Conservation (phyloP, 2,888 invertebrate genomes). For the Sabatieria punctata region DNA sequence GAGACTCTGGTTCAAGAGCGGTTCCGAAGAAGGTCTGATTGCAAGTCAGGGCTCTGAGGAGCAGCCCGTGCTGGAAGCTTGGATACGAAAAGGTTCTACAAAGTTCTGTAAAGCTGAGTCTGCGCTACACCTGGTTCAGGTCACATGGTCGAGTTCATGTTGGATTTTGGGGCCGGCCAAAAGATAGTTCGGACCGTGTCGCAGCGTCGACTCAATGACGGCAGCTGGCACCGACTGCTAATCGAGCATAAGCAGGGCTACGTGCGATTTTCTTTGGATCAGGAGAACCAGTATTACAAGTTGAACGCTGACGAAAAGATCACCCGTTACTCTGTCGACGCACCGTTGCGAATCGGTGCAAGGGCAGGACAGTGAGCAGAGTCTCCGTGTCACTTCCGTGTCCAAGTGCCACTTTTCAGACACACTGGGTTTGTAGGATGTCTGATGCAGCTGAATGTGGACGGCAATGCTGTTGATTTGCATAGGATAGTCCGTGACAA, state of each 20-base stretch:
- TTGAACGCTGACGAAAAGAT: not conserved
- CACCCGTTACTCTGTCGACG: not conserved
- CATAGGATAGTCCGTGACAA: not conserved
- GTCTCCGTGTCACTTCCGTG: not conserved
- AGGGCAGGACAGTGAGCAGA: not conserved
- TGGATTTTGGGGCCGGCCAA: too few relatives aligned
- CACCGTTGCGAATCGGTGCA: not conserved
- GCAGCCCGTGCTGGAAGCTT: too few relatives aligned
- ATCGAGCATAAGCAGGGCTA: not conserved
- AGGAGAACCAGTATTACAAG: not conserved
- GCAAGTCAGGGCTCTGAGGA: too few relatives aligned
- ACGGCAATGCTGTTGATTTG: not conserved
- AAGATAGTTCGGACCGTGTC: too few relatives aligned
- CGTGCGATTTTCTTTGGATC: not conserved
- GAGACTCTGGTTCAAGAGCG: too few relatives aligned
- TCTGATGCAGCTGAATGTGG: not conserved
- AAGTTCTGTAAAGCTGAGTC: too few relatives aligned
- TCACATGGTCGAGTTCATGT: too few relatives aligned
- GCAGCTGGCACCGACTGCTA: not conserved
- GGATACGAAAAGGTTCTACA: too few relatives aligned
- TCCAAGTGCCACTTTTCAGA: not conserved
- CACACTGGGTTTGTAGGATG: not conserved
- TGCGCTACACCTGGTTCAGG: too few relatives aligned
- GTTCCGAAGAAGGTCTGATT: too few relatives aligned
- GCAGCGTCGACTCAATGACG: not conserved